Evolutionary conservation across 1,140 invertebrate species (phyloP), one percentile per base, ranked within the genome.

Genomic region (Apis cerana): DNA sequence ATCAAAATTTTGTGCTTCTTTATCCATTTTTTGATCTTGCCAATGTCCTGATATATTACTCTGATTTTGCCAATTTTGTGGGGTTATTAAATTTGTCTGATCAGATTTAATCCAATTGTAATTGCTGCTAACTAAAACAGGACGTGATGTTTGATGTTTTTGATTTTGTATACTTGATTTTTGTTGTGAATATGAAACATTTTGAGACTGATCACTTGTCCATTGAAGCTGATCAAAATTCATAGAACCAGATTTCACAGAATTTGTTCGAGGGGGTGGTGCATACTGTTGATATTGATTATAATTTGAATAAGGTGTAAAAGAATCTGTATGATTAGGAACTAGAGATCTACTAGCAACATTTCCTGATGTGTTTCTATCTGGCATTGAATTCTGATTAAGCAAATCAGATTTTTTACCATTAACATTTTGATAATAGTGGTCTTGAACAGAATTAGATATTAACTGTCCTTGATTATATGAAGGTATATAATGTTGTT

Each of bases 381-480:
- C 80, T 0, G 87, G 75, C 23, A 87, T 19, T 13, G 76, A 71
- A 75, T 89, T 78, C 43, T 90, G 90, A 80, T 85, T 90, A 27
- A 82, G 58, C 13, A 77, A 33, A 50, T 82, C 59, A 10, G 88
- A 75, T 48, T 84, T 89, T 56, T 93, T 93, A 5, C 92, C 92
- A 84, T 94, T 94, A 1, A 92, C 69, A 87, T 91, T 94, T 70
- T 92, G 89, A 72, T 92, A 93, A 86, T 92, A 93, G 75, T 88
- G 90, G 11, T 93, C 91, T 74, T 93, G 91, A n/a, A 74, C 8
- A 1, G 88, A 85, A 80, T 54, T 80, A 2, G 87, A 58, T 64
- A 76, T 76, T 17, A 87, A n/a, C 21, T 91, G 92, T 15, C 92
- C 91, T 75, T 91, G 90, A 80, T 88, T 90, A 83, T 89, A 91